Evolutionary conservation across 2,888 invertebrate genomes (phyloP), one percentile per base, ranked within the genome.

Genomic region (Rhogogaster chlorosoma): DNA sequence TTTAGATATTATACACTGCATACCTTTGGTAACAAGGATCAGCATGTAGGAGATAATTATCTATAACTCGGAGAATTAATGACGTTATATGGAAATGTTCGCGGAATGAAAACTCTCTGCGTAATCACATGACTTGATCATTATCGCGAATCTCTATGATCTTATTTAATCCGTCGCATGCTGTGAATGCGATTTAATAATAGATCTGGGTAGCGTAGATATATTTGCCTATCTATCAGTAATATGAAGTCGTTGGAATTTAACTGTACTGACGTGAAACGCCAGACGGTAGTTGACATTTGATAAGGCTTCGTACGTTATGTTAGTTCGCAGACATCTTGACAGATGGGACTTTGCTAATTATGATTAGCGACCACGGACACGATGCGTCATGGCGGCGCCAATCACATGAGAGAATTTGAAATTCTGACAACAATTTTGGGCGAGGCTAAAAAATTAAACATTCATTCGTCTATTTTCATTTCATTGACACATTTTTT

Each of bases 301-400:
- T 36, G 70, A 70, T 36, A 70, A 70, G 70, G 70, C 36, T 70
- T 70, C 70, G 32, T 70, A n/a, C n/a, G 70, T 36, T 26, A n/a
- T n/a, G 18, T 70, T 70, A 70, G 36, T 70, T 70, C 70, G 6
- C 9, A 6, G 70, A 70, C n/a, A 70, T 70, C 9, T 70, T 70
- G 36, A 70, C 70, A 70, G 70, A 70, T 70, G 70, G 70, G 36
- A 70, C 5, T 70, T n/a, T 29, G 26, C 3, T 67, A n/a, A 53
- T 53, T 18, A 53, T n/a, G n/a, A 53, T 53, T 53, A 18, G 53
- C n/a, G 10, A 53, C 61, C 22, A 9, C 57, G 57, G 6, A 4
- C n/a, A 26, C 10, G 61, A 67, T 32, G 36, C 36, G 70, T 70
- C 36, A 36, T 70, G 18, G 6, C 70, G n/a, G 36, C 32, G 18